Conservation (phyloP, 2,113 vertebrate species). For the Ophiodon elongatus region DNA sequence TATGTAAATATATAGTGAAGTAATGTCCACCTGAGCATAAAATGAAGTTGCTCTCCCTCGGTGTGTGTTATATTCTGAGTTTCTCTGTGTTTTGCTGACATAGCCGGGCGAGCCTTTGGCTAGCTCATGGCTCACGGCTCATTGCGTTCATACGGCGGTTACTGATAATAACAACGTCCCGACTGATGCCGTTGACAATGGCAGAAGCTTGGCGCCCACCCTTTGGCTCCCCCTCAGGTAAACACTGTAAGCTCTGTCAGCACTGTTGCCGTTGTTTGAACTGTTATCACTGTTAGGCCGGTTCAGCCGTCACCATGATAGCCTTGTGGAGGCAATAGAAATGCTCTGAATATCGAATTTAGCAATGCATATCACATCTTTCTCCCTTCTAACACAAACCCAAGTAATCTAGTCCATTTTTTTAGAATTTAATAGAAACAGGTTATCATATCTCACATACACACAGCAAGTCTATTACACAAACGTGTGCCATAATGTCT, state of each 20-base stretch:
- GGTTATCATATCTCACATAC: background rate
- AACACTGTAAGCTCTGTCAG: no score
- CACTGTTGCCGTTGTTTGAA: no score
- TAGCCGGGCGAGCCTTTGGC: no score
- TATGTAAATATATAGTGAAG: background rate
- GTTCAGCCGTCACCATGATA: background rate
- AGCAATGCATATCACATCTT: background rate
- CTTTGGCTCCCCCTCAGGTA: no score
- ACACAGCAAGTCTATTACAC: background rate
- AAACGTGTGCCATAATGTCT: background rate
- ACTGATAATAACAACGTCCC: no score
- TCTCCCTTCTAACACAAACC: background rate
- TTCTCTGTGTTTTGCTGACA: background rate
- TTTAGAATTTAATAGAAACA: background rate
- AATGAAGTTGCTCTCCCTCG: no score
- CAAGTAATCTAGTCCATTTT: background rate
- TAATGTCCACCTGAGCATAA: no score
- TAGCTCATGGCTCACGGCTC: no score
- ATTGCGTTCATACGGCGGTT: no score
- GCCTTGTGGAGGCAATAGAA: background rate
- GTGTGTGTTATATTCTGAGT: background rate
- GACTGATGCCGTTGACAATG: no score
- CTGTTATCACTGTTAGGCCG: no score
- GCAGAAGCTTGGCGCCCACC: no score
- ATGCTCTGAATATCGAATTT: background rate